Evolutionary conservation across 92 coral and sea anemone species (phyloP).

Genomic region (Porites rus): DNA sequence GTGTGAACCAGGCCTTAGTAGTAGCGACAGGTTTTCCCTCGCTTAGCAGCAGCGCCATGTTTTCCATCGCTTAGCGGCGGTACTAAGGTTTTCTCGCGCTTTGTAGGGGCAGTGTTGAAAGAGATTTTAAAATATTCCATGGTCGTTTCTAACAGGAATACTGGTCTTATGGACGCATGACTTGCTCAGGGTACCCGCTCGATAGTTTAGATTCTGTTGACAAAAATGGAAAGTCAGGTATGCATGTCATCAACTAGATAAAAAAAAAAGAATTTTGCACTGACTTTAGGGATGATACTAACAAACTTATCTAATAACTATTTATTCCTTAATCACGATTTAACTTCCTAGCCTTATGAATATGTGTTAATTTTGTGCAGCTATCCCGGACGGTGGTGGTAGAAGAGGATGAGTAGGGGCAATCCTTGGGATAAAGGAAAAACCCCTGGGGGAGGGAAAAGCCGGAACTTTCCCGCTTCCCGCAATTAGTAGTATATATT

Average conservation of each 20-base stretch:
- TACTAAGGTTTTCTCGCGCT: not conserved
- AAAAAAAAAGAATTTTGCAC: not conserved
- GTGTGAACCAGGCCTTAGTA: too few species aligned
- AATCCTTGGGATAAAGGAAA: too few species aligned
- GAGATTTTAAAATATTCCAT: not conserved
- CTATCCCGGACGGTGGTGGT: too few species aligned
- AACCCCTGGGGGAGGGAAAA: too few species aligned
- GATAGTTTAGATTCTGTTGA: slow-evolving; percentile 86
- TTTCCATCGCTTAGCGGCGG: not conserved
- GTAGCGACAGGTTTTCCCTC: not conserved
- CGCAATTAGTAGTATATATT: too few species aligned
- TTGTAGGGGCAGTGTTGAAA: not conserved
- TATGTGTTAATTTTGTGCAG: too few species aligned
- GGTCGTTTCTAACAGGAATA: slow-evolving; percentile 54
- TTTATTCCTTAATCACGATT: too few species aligned
- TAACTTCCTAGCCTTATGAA: too few species aligned
- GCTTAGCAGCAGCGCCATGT: not conserved
- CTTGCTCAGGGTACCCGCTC: slow-evolving; percentile 82
- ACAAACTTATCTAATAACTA: too few species aligned
- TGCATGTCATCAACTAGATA: not conserved
- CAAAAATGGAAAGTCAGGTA: slow-evolving; percentile 77
- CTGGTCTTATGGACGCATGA: slow-evolving; percentile 86
- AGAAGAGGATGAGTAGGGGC: too few species aligned
- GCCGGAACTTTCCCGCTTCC: too few species aligned
- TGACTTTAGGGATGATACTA: not conserved